Conservation (phyloP, 35 echinoderm and acorn worm genomes). For the Apostichopus californicus region DNA sequence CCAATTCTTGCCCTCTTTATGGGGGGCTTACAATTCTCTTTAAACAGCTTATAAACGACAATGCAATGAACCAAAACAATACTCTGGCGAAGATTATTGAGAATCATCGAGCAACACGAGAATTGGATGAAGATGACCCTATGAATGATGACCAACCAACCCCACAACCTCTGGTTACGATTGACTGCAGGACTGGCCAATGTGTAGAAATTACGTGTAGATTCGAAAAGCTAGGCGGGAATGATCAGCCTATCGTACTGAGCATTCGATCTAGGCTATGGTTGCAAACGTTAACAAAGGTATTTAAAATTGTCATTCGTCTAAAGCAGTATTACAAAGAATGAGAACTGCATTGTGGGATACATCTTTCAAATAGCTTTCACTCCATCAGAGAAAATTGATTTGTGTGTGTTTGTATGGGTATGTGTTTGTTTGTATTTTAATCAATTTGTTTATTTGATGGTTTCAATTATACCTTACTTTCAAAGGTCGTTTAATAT, state of each 20-base stretch:
- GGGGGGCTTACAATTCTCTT: no score
- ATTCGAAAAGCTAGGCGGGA: conserved; percentile 24
- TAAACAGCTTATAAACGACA: no score
- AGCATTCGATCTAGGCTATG: conserved; percentile 31
- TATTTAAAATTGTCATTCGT: not conserved
- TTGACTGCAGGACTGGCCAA: conserved; percentile 14
- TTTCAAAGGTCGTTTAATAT: no score
- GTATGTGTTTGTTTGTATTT: no score
- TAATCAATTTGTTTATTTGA: no score
- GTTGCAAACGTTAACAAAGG: conserved; percentile 23
- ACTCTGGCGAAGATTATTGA: not conserved
- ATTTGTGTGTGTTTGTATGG: no score
- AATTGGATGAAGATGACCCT: not conserved
- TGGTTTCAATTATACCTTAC: no score
- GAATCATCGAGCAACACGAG: not conserved
- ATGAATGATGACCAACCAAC: not conserved
- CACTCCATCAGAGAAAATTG: no score
- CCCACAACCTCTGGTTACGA: not conserved
- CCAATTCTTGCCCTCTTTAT: no score
- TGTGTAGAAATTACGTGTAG: conserved; percentile 30
- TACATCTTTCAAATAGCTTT: no score
- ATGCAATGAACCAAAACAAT: not conserved
- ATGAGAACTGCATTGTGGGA: no score
- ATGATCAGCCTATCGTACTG: conserved; percentile 24
- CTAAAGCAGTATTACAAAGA: not conserved